phyloP scores from a whole-genome alignment of 2,888 invertebrate species.

The Seira musarum region DNA sequence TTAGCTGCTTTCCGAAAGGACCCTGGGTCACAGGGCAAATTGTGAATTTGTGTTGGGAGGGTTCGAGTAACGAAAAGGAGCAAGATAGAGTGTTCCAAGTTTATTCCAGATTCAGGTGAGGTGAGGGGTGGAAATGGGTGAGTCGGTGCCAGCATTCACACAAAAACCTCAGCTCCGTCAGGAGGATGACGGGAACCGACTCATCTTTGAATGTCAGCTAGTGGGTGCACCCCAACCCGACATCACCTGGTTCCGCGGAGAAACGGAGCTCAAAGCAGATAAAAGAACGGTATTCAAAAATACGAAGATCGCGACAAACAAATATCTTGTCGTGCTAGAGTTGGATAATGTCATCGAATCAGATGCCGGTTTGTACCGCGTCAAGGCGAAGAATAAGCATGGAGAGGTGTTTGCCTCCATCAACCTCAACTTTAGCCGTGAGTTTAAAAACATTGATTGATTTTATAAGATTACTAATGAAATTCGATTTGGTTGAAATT shows the following conservation, averaged over 20 bases:
- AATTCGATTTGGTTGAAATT: constrained; percentile 46
- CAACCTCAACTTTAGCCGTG: constrained; percentile 98
- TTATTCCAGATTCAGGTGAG: constrained; percentile 4
- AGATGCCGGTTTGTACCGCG: constrained; percentile 96
- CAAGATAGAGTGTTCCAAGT: constrained; percentile 2
- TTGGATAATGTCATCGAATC: constrained; percentile 96
- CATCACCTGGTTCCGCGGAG: constrained; percentile 93
- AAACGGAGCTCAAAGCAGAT: constrained; percentile 87
- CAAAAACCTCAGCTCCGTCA: constrained; percentile 97
- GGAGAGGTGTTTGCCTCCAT: constrained; percentile 98
- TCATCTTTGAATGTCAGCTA: constrained; percentile 95
- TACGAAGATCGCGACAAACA: constrained; percentile 87
- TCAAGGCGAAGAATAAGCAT: constrained; percentile 96
- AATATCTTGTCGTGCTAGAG: constrained; percentile 92
- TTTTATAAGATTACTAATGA: no score
- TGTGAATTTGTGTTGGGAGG: constrained; percentile 21
- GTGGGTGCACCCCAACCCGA: constrained; percentile 90
- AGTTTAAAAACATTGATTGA: constrained; percentile 79
- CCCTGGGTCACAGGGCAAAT: constrained; percentile 23
- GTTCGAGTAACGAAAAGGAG: not conserved
- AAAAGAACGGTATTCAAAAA: constrained; percentile 90
- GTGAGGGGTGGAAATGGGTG: constrained; percentile 76
- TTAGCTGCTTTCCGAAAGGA: no score
- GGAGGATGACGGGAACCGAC: constrained; percentile 95
- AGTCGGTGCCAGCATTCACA: constrained; percentile 98